Base-by-base conservation (phyloP, 2,113 vertebrate species). In the Silurus asotus region DNA sequence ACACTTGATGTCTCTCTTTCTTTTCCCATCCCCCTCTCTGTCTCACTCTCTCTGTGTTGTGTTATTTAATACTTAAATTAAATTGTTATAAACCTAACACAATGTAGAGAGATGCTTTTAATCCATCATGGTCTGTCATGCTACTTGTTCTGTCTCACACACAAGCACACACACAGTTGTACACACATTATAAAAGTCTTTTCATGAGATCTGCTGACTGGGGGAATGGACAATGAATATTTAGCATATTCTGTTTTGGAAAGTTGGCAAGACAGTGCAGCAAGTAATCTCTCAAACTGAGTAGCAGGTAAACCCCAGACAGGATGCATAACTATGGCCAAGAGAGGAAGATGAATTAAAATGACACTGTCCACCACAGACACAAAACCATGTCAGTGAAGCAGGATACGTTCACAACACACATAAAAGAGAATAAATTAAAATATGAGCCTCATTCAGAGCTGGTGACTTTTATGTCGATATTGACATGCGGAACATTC, bases 141-240 rank as follows among this genome's bases (percentile, higher is more conserved):
- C 58, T 37, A 72, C 51, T 56, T 48, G 53, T 28, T 82, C 20
- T 28, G 6, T n/a, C 23, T 23, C 72, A 65, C 83, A 65, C 70
- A 75, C 69, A 62, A n/a, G 67, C 17, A 78, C 75, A 78, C 61
- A 67, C 25, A 56, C 84, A 67, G 28, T 7, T 17, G 25, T 15
- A 77, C 48, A 78, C 49, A 81, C 59, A 19, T 37, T 81, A 78
- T 88, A 88, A 90, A 87, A 83, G 67, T 79, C 83, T 86, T 87
- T 76, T 87, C 85, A 77, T 78, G 56, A 82, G 88, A 92, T 92
- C 87, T 91, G 93, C 93, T 95, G 94, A 95, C 91, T 94, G 89
- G 92, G 90, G 86, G 87, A 86, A 84, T 84, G 75, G 86, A 89
- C 91, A 77, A 88, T 93, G 91, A 94, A 94, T 93, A 93, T 94